These are phyloP conservation scores for Zeuzera pyrina DNA, from an alignment of 2,888 invertebrate genomes.

Conservation along the genomic window DNA sequence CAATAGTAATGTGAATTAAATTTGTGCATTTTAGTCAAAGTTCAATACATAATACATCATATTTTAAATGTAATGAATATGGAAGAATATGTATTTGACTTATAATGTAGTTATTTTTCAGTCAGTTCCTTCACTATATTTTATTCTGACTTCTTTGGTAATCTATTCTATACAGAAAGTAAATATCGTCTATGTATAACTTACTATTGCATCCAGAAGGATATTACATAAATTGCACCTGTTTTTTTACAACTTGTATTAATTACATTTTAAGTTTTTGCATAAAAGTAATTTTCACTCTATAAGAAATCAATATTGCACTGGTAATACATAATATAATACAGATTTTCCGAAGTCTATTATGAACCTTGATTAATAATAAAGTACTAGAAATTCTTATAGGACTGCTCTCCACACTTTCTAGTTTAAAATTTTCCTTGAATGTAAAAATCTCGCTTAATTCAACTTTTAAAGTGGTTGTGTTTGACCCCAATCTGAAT, in stretches of 20 bases:
- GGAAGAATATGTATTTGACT: conserved; percentile 12
- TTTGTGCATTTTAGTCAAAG: too few relatives aligned
- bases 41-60: not conserved
- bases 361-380: not conserved
- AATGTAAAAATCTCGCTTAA: too few relatives aligned
- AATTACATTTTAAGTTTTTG: conserved; percentile 36
- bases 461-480: too few relatives aligned
- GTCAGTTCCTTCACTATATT: conserved; percentile 21
- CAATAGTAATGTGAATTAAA: too few relatives aligned
- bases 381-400: not conserved
- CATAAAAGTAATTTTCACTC: too few relatives aligned
- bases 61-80: not conserved
- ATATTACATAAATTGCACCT: conserved; percentile 46
- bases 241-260: conserved; percentile 31
- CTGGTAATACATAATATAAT: conserved; percentile 38
- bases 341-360: not conserved
- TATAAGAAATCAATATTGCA: conserved; percentile 68
- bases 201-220: conserved; percentile 21
- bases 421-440: too few relatives aligned
- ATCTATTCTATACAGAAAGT: conserved; percentile 24
- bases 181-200: conserved; percentile 16
- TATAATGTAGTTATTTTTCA: conserved; percentile 22
- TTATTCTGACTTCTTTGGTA: conserved; percentile 56
- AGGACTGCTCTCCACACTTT: too few relatives aligned
- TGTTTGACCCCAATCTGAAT: too few relatives aligned